These are phyloP conservation scores for Chroicocephalus ridibundus DNA, from an alignment of 2,113 vertebrate species.

Conservation along the genomic window DNA sequence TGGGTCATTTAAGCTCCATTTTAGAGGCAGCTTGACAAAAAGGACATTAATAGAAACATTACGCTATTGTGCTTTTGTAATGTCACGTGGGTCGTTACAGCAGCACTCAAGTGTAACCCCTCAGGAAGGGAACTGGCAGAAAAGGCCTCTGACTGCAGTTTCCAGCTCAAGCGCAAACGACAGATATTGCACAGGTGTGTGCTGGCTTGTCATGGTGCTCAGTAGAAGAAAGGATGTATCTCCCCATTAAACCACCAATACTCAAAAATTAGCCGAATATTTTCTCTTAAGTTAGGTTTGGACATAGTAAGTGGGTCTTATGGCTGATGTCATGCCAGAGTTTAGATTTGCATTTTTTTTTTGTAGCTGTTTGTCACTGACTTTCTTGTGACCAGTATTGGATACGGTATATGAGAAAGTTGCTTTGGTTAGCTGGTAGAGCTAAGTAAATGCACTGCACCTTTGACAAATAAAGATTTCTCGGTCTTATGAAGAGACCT, in stretches of 20 bases:
- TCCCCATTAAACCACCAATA: not conserved
- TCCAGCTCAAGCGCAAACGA: not conserved
- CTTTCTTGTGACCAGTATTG: not conserved
- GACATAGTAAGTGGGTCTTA: not conserved
- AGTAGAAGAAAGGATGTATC: not conserved
- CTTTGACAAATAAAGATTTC: slow-evolving; percentile 50
- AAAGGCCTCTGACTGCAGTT: not conserved
- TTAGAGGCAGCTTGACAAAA: not conserved
- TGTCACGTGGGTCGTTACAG: not conserved
- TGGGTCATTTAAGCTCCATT: not conserved
- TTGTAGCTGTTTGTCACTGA: not conserved
- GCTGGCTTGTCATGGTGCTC: not conserved
- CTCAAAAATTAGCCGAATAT: not conserved
- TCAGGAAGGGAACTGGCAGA: not conserved
- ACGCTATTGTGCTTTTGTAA: not conserved
- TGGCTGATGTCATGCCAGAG: not conserved
- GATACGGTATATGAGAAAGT: not conserved
- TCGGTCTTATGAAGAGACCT: not conserved
- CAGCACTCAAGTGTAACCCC: not conserved
- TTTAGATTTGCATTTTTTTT: not conserved
- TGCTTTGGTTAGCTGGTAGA: not conserved
- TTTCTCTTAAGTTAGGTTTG: not conserved
- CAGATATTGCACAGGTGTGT: not conserved
- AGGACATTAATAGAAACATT: not conserved
- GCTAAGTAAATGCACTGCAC: slow-evolving; percentile 12